phyloP scores from a whole-genome alignment of 1,140 invertebrate species.

The Achatina immaculata region DNA sequence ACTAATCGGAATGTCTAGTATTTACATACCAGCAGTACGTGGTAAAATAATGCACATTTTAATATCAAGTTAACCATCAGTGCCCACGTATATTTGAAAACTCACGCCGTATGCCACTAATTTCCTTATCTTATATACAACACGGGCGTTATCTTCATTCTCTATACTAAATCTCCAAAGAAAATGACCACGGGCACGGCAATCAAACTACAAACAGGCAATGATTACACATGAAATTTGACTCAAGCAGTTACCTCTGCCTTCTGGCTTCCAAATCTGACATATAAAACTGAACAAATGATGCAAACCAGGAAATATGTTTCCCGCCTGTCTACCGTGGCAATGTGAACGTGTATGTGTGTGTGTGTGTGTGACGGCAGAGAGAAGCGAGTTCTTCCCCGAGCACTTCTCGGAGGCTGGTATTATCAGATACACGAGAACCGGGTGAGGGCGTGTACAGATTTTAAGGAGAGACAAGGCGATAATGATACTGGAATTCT shows the following conservation, averaged over 20 bases:
- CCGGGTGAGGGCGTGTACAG: not conserved
- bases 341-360: not conserved
- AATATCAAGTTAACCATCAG: no score
- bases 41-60: no score
- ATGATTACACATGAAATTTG: no score
- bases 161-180: no score
- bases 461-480: not conserved
- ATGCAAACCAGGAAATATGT: not conserved
- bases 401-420: not conserved
- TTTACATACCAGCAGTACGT: no score
- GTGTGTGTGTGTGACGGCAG: not conserved
- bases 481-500: not conserved
- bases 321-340: not conserved
- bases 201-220: no score
- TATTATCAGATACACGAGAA: slow-evolving; percentile 5
- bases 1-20: no score
- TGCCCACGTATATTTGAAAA: no score
- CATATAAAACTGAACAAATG: not conserved
- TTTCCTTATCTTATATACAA: no score
- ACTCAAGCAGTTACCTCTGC: not conserved
- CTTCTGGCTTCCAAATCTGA: not conserved
- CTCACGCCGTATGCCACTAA: no score
- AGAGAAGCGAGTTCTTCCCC: not conserved
- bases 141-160: no score
- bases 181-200: no score